Evolutionary conservation across 37 sponge, comb jelly and placozoan species (phyloP).

Genomic region (Aplysina aerophoba): DNA sequence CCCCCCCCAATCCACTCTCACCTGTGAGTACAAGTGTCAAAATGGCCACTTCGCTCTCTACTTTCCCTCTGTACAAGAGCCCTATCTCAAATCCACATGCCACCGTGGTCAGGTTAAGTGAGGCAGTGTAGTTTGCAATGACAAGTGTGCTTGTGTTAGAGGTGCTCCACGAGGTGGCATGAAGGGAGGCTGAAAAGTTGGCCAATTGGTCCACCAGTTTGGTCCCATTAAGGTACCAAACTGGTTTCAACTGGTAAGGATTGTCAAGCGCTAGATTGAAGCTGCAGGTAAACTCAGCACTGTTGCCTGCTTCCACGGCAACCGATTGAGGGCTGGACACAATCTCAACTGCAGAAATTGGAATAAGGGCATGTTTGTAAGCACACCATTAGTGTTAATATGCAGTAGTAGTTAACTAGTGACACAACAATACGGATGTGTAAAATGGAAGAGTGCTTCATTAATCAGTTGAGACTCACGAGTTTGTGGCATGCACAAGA

Average conservation of each 20-base stretch:
- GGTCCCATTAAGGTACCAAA: slow-evolving; percentile 9
- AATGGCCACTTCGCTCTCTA: neutral
- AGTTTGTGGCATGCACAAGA: too few relatives aligned
- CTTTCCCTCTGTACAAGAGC: neutral
- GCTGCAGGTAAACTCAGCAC: neutral
- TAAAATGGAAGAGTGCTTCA: too few relatives aligned
- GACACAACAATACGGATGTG: too few relatives aligned
- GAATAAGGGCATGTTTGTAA: too few relatives aligned
- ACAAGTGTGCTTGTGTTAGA: neutral
- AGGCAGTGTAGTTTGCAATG: neutral
- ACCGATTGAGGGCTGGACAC: neutral
- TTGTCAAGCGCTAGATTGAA: neutral
- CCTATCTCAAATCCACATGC: slow-evolving; percentile 16
- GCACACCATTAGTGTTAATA: too few relatives aligned
- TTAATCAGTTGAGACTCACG: too few relatives aligned
- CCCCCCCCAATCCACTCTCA: neutral
- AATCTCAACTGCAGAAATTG: neutral
- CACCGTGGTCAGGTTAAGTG: neutral
- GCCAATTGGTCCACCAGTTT: neutral
- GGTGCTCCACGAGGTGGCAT: neutral
- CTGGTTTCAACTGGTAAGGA: neutral
- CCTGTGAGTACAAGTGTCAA: neutral
- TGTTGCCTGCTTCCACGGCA: neutral
- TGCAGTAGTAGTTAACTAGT: too few relatives aligned
- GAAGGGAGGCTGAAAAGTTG: neutral